phyloP scores from a whole-genome alignment of 1,140 invertebrate genomes.

The Trissolcus basalis region DNA sequence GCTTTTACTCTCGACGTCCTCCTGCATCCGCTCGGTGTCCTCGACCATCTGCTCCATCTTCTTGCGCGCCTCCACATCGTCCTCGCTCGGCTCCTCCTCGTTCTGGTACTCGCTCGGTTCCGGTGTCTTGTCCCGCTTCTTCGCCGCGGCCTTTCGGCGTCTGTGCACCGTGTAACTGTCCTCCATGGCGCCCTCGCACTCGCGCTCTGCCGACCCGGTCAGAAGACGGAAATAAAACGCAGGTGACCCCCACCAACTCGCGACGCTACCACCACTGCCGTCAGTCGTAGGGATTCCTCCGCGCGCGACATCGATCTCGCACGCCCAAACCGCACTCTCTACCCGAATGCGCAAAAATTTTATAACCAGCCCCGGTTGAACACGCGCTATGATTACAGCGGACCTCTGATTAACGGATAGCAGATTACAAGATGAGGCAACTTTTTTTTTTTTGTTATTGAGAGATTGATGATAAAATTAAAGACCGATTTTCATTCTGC shows the following conservation, averaged over 20 bases:
- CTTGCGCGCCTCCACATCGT: slow-evolving; percentile 63
- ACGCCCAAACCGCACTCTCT: slow-evolving; percentile 15
- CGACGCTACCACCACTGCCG: slow-evolving; percentile 24
- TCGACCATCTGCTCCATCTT: slow-evolving; percentile 71
- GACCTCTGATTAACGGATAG: no score
- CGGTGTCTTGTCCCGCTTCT: slow-evolving; percentile 69
- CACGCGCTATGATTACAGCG: slow-evolving; percentile 1
- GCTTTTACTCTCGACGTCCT: slow-evolving; percentile 8
- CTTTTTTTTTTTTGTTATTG: no score
- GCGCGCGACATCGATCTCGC: slow-evolving; percentile 45
- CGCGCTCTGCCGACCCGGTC: slow-evolving; percentile 45
- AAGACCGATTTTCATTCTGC: no score
- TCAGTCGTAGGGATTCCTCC: slow-evolving; percentile 13
- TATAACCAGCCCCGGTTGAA: no score
- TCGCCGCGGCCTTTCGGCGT: slow-evolving; percentile 69
- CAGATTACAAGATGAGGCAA: no score
- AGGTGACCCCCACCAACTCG: slow-evolving; percentile 64
- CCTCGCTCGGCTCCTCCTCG: slow-evolving; percentile 63
- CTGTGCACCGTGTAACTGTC: slow-evolving; percentile 73
- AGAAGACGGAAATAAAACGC: slow-evolving; percentile 71
- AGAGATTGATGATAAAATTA: no score
- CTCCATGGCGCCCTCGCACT: slow-evolving; percentile 65
- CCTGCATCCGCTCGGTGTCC: slow-evolving; percentile 66
- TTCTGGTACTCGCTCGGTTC: slow-evolving; percentile 61
- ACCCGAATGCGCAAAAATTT: no score